These are phyloP conservation scores for Plagodis dolabraria DNA, from an alignment of 2,888 invertebrate species.

Conservation along the genomic window DNA sequence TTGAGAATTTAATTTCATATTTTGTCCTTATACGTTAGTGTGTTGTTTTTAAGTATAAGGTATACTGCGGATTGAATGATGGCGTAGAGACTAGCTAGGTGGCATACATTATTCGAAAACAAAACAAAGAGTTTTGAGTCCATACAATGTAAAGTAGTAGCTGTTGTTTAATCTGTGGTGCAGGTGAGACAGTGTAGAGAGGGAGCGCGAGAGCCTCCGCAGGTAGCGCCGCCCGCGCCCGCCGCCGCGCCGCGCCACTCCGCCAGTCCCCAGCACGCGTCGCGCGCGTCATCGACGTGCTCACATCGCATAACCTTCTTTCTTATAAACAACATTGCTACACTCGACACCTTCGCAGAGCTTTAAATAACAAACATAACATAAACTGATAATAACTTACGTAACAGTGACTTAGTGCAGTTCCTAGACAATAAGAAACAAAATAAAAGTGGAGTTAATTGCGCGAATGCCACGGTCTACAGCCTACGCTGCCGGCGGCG, in stretches of 20 bases:
- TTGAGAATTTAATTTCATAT: too few species aligned
- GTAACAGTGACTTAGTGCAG: conserved; percentile 46
- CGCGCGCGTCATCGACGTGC: conserved; percentile 69
- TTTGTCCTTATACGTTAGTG: too few species aligned
- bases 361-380: conserved; percentile 17
- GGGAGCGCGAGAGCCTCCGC: conserved; percentile 67
- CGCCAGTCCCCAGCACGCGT: conserved; percentile 66
- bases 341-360: conserved; percentile 39
- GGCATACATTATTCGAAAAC: too few species aligned
- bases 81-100: not conserved
- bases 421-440: conserved; percentile 24
- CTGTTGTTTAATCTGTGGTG: conserved; percentile 12
- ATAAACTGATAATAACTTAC: conserved; percentile 21
- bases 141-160: conserved; percentile 12
- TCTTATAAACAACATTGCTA: conserved; percentile 53
- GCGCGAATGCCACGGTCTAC: conserved; percentile 81
- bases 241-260: conserved; percentile 46
- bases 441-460: conserved; percentile 53
- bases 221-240: conserved; percentile 73
- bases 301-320: conserved; percentile 54
- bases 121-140: not conserved
- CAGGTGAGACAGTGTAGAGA: conserved; percentile 66
- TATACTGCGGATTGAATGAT: conserved; percentile 6
- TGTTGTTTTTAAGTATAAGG: too few species aligned
- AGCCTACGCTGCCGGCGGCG: conserved; percentile 78